These are phyloP conservation scores for Eilema griseolum DNA, from an alignment of 2,888 invertebrate species.

Conservation along the genomic window DNA sequence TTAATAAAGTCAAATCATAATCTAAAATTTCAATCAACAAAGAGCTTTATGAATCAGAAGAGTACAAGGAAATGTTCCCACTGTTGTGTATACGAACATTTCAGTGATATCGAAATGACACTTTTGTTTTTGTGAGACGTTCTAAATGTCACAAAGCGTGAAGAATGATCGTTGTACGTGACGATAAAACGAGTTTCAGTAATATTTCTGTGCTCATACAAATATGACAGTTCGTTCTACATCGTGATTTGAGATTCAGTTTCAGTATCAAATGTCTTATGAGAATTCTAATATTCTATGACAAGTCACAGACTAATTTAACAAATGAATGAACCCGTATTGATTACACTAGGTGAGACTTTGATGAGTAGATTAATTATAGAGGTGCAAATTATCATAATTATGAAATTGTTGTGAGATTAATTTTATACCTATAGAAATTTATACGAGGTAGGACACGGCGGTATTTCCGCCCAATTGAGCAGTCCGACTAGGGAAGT, in stretches of 20 bases:
- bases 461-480: too few species aligned
- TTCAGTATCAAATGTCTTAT: slow-evolving; percentile 34
- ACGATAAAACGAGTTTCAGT: slow-evolving; percentile 50
- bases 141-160: slow-evolving; percentile 57
- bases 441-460: too few species aligned
- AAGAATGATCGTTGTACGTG: slow-evolving; percentile 62
- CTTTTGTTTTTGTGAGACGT: slow-evolving; percentile 57
- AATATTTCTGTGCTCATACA: slow-evolving; percentile 51
- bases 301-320: slow-evolving; percentile 26
- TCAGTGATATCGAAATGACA: slow-evolving; percentile 38
- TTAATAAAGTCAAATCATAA: slow-evolving; percentile 19
- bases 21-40: slow-evolving; percentile 11
- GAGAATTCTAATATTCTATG: slow-evolving; percentile 18
- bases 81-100: slow-evolving; percentile 32
- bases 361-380: slow-evolving; percentile 30
- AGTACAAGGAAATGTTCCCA: slow-evolving; percentile 24
- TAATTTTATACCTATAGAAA: slow-evolving; percentile 33
- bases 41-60: slow-evolving; percentile 4
- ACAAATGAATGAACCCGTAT: slow-evolving; percentile 23
- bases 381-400: slow-evolving; percentile 33
- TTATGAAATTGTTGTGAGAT: not conserved
- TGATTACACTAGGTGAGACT: slow-evolving; percentile 28
- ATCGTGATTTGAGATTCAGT: slow-evolving; percentile 40
- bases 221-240: slow-evolving; percentile 52
- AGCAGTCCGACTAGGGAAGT: too few species aligned